These are phyloP conservation scores for Carcinoscorpius rotundicauda DNA, from an alignment of 1,140 invertebrate species.

Conservation along the genomic window DNA sequence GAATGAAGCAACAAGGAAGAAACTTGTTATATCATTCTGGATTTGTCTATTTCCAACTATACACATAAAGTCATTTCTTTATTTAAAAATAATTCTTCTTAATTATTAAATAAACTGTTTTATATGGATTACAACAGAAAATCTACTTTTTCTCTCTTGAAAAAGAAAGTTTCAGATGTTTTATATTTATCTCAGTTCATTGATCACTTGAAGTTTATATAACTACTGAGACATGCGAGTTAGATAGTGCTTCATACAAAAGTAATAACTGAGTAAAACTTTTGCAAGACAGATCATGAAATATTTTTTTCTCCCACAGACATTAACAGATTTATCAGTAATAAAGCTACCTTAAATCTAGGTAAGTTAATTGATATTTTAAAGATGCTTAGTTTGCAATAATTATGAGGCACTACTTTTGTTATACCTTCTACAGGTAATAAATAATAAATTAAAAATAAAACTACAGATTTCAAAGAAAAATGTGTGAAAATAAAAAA, in stretches of 20 bases:
- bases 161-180: neutral
- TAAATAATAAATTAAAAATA: neutral
- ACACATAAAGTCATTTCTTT: neutral
- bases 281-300: too few relatives aligned
- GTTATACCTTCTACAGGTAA: neutral
- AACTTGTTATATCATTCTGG: neutral
- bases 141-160: neutral
- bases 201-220: too few relatives aligned
- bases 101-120: neutral
- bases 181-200: too few relatives aligned
- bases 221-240: too few relatives aligned
- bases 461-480: constrained; percentile 2
- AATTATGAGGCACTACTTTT: neutral
- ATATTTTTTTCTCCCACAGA: too few relatives aligned
- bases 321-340: too few relatives aligned
- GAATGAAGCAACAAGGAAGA: constrained; percentile 9
- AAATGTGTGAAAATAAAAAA: neutral
- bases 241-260: too few relatives aligned
- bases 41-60: neutral
- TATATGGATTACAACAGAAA: neutral
- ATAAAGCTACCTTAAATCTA: too few relatives aligned
- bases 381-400: neutral
- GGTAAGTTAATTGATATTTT: too few relatives aligned
- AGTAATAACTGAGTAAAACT: too few relatives aligned
- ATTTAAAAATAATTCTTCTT: neutral